phyloP scores from a whole-genome alignment of 2,113 vertebrate species.

The Syrrhaptes paradoxus region DNA sequence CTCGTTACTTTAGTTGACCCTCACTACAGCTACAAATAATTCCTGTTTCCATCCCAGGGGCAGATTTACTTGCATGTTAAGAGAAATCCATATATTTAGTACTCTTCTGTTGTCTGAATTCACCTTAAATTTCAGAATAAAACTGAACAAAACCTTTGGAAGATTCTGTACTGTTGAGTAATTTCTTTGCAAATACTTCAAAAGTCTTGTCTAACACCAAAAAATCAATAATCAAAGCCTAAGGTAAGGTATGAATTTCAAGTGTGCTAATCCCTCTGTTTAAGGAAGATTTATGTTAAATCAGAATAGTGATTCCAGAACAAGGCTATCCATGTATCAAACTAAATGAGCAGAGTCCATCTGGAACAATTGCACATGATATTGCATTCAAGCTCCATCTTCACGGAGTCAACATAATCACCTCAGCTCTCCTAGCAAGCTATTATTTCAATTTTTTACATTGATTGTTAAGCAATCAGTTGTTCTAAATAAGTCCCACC shows the following conservation, averaged over 20 bases:
- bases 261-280: neutral
- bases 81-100: neutral
- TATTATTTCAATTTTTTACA: neutral
- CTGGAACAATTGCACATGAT: neutral
- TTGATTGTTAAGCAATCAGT: neutral
- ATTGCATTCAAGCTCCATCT: neutral
- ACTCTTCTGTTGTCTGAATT: neutral
- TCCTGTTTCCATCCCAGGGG: neutral
- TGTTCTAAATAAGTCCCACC: neutral
- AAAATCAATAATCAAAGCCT: neutral
- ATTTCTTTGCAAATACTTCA: neutral
- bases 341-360: neutral
- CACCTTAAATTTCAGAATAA: neutral
- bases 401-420: slow-evolving; percentile 20
- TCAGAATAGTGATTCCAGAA: neutral
- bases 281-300: neutral
- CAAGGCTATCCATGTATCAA: neutral
- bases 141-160: neutral
- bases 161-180: neutral
- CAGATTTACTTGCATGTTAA: neutral
- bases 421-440: neutral
- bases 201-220: neutral
- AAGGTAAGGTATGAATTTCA: neutral
- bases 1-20: neutral
- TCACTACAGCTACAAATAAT: neutral